Conservation (phyloP, 2,113 vertebrate genomes). For the Calyptommatus sinebrachiatus region DNA sequence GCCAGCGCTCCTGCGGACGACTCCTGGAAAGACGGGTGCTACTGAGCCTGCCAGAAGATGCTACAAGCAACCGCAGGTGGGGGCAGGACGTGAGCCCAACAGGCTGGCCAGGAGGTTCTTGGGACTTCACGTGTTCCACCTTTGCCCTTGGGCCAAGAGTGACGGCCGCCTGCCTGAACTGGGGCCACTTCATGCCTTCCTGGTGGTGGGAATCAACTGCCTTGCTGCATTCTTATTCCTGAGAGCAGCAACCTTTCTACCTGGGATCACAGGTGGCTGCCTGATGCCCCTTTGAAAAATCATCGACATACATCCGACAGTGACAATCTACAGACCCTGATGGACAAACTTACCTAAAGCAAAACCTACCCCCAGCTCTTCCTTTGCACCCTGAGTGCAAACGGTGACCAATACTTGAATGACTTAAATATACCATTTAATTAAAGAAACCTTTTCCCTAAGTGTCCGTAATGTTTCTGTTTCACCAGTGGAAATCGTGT, state of each 20-base stretch:
- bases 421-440: too few species aligned
- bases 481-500: too few species aligned
- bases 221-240: neutral
- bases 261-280: neutral
- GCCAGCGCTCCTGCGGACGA: constrained; percentile 66
- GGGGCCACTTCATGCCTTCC: neutral
- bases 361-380: too few species aligned
- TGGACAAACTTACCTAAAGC: too few species aligned
- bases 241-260: constrained; percentile 40
- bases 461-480: too few species aligned
- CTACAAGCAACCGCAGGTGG: neutral
- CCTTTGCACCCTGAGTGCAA: too few species aligned
- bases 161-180: neutral
- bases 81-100: constrained; percentile 61
- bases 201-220: neutral
- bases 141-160: neutral
- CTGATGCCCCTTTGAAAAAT: constrained; percentile 5
- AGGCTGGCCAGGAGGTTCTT: constrained; percentile 60
- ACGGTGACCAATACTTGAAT: too few species aligned
- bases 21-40: constrained; percentile 91
- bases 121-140: neutral
- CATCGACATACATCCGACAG: neutral
- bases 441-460: too few species aligned
- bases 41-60: constrained; percentile 64
- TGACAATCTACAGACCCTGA: too few species aligned